Conservation (phyloP, 2,797 vertebrate genomes). For the Ispidina lecontei region DNA sequence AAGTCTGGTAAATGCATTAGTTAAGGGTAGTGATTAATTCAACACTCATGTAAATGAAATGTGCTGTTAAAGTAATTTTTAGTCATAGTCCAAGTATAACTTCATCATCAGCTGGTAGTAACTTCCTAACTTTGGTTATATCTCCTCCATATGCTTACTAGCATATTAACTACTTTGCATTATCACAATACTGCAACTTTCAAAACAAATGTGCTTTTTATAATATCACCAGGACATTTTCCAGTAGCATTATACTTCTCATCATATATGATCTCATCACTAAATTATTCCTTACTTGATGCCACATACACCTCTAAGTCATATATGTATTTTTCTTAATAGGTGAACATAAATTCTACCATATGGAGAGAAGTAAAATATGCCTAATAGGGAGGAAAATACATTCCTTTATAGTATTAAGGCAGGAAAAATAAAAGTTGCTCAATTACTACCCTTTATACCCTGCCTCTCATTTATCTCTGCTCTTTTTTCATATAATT, state of each 20-base stretch:
- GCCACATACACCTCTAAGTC: neutral
- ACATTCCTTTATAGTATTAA: neutral
- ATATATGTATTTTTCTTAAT: neutral
- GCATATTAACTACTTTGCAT: neutral
- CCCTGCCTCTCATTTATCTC: neutral
- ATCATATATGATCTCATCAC: constrained; percentile 30
- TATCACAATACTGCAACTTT: neutral
- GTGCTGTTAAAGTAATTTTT: neutral
- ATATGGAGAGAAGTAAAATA: neutral
- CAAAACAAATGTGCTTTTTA: neutral
- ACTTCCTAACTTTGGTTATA: neutral
- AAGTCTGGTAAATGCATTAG: constrained; percentile 60
- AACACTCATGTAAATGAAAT: constrained; percentile 24
- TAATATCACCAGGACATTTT: neutral
- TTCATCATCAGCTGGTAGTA: constrained; percentile 15
- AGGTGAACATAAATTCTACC: neutral
- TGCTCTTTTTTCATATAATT: neutral
- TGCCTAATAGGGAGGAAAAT: neutral
- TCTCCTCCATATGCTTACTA: neutral
- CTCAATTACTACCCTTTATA: neutral
- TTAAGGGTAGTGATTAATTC: constrained; percentile 37
- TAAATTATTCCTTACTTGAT: constrained; percentile 35
- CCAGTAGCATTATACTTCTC: neutral
- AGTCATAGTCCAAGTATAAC: neutral
- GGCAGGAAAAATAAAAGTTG: neutral